Conservation (phyloP, 2,797 vertebrate genomes). For the Leptoclinus maculatus region DNA sequence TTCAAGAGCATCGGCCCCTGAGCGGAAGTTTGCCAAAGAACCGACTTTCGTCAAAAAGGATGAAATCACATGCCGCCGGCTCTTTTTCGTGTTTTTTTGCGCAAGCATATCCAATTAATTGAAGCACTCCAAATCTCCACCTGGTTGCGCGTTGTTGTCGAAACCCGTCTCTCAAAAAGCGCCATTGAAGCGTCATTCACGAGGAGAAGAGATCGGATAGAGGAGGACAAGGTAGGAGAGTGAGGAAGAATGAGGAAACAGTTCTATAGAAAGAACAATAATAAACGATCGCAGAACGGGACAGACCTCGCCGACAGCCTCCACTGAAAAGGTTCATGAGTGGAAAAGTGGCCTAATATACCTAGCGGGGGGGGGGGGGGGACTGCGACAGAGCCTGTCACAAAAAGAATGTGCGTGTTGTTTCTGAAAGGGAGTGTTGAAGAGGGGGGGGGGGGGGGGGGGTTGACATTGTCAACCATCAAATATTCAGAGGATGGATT, state of each 20-base stretch:
- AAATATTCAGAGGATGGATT: slow-evolving; percentile 84
- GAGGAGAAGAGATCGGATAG: background rate
- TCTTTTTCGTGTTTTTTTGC: background rate
- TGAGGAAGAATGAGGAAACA: background rate
- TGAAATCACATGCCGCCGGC: background rate
- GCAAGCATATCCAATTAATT: background rate
- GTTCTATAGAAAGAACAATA: slow-evolving; percentile 7
- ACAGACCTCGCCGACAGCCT: slow-evolving; percentile 8
- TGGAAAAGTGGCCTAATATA: slow-evolving; percentile 70
- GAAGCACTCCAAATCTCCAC: background rate
- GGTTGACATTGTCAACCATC: slow-evolving; percentile 75
- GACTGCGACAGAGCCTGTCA: slow-evolving; percentile 66
- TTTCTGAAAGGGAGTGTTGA: slow-evolving; percentile 4
- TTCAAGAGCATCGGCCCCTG: background rate
- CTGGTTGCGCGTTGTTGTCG: background rate
- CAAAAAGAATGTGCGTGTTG: slow-evolving; percentile 32
- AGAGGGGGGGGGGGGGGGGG: slow-evolving; percentile 26
- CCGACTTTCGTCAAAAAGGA: background rate
- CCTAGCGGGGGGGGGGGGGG: slow-evolving; percentile 26
- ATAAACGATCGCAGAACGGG: slow-evolving; percentile 10
- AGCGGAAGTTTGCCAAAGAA: background rate
- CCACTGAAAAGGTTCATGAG: slow-evolving; percentile 77
- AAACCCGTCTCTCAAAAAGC: background rate
- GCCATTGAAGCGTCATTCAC: background rate
- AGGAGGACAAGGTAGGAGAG: background rate